Conservation (phyloP, 2,113 vertebrate genomes). For the Albula goreensis region DNA sequence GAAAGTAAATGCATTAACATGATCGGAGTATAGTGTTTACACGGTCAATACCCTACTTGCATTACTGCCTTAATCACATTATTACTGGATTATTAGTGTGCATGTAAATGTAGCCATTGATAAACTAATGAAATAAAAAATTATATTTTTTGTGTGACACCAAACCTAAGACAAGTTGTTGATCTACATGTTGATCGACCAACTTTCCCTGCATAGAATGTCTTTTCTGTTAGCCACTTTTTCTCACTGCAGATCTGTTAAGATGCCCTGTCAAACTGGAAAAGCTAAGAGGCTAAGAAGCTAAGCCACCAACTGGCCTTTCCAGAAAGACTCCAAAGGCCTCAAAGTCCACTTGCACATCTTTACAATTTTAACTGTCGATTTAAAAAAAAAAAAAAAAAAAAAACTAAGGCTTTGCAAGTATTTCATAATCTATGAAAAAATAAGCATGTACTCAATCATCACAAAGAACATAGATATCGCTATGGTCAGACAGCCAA, state of each 20-base stretch:
- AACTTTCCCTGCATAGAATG: neutral
- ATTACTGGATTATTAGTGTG: too few species aligned
- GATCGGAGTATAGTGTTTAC: too few species aligned
- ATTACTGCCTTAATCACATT: too few species aligned
- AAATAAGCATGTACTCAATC: conserved; percentile 19
- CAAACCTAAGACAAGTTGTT: neutral
- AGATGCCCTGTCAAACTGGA: neutral
- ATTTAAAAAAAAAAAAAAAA: neutral
- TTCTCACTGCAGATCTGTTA: neutral
- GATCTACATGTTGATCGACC: neutral
- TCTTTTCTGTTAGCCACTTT: neutral
- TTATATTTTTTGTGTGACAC: conserved; percentile 2
- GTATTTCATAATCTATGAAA: neutral
- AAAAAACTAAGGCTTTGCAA: conserved; percentile 28
- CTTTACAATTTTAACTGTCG: neutral
- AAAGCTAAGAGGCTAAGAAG: neutral
- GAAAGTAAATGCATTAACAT: too few species aligned
- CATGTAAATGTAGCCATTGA: neutral
- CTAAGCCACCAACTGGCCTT: neutral
- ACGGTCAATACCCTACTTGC: too few species aligned
- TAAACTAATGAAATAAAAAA: conserved; percentile 3
- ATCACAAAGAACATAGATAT: neutral
- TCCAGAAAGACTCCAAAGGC: neutral
- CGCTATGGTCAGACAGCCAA: conserved; percentile 19
- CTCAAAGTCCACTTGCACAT: neutral